Evolutionary conservation across 2,113 vertebrate species (phyloP).

Genomic region (Tupaia chinensis): DNA sequence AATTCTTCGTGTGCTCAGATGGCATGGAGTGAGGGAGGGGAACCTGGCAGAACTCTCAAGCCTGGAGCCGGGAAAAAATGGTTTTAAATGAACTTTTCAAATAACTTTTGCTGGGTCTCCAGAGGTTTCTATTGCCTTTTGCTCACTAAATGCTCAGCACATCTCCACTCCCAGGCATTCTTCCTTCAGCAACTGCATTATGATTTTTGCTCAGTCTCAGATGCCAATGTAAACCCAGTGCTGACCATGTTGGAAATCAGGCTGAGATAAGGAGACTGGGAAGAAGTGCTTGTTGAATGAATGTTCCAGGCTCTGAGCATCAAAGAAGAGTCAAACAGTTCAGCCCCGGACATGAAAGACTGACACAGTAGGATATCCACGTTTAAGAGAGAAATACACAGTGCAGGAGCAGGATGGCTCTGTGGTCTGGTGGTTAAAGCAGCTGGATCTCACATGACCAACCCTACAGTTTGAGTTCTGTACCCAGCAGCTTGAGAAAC

Average conservation of each 20-base stretch:
- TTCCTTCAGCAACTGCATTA: not conserved
- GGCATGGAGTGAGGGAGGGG: not conserved
- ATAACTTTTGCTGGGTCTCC: not conserved
- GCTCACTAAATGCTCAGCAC: not conserved
- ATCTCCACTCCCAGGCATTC: not conserved
- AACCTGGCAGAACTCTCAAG: not conserved
- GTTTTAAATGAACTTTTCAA: slow-evolving; percentile 14
- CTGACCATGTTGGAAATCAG: not conserved
- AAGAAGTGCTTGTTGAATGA: not conserved
- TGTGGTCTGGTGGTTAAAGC: too few relatives aligned
- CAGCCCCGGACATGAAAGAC: not conserved
- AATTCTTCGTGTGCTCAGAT: not conserved
- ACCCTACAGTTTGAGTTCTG: too few relatives aligned
- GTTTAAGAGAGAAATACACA: not conserved
- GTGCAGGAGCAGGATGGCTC: too few relatives aligned
- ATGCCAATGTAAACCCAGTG: not conserved
- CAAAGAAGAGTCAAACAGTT: not conserved
- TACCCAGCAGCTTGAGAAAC: too few relatives aligned
- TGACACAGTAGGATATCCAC: not conserved
- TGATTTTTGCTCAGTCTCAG: not conserved
- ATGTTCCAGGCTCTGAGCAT: not conserved
- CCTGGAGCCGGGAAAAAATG: not conserved
- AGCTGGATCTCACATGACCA: too few relatives aligned
- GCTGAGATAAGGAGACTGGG: not conserved
- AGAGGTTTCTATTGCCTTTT: not conserved